Percentiles rank a stretch among this genome's conserved stretches.
phyloP scores from a whole-genome alignment of 1,140 invertebrate species.

The Leucophenga varia region DNA sequence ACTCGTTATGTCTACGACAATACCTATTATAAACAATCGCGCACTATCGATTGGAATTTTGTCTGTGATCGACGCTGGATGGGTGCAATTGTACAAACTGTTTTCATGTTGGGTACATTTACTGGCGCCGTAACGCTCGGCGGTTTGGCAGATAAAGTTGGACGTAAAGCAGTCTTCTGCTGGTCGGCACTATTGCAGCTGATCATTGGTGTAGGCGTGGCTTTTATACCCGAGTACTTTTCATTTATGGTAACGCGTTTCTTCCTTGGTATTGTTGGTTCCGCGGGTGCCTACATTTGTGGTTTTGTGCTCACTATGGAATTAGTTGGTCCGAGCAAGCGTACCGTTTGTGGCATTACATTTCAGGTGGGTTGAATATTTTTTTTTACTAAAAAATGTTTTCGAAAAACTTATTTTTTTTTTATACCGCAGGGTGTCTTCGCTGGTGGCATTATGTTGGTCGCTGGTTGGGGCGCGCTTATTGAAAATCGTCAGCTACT shows the following conservation, averaged over 20 bases:
- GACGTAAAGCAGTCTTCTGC: conserved; percentile 79
- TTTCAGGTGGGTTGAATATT: conserved; percentile 61
- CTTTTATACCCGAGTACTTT: conserved; percentile 75
- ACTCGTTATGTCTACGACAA: conserved; percentile 70
- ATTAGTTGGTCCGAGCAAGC: conserved; percentile 75
- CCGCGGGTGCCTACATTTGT: conserved; percentile 79
- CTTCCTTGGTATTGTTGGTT: conserved; percentile 79
- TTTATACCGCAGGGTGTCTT: conserved; percentile 66
- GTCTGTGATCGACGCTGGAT: conserved; percentile 82
- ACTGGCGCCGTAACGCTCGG: conserved; percentile 82
- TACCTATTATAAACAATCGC: conserved; percentile 69
- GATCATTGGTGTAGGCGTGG: conserved; percentile 69
- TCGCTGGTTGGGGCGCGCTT: conserved; percentile 78
- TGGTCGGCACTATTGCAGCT: conserved; percentile 72
- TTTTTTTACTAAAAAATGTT: too few species aligned
- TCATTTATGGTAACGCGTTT: conserved; percentile 70
- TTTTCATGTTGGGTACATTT: conserved; percentile 90
- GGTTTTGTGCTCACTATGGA: conserved; percentile 87
- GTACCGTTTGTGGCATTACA: conserved; percentile 79
- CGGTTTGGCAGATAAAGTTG: conserved; percentile 82
- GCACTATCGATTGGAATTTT: conserved; percentile 80
- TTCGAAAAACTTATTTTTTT: not conserved
- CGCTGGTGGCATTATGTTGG: conserved; percentile 78
- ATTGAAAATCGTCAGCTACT: conserved; percentile 74
- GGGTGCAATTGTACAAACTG: conserved; percentile 74